Evolutionary conservation across 2,797 vertebrate genomes (phyloP), one percentile per base, ranked within the genome.

Genomic region (Acanthurus leucopareius): DNA sequence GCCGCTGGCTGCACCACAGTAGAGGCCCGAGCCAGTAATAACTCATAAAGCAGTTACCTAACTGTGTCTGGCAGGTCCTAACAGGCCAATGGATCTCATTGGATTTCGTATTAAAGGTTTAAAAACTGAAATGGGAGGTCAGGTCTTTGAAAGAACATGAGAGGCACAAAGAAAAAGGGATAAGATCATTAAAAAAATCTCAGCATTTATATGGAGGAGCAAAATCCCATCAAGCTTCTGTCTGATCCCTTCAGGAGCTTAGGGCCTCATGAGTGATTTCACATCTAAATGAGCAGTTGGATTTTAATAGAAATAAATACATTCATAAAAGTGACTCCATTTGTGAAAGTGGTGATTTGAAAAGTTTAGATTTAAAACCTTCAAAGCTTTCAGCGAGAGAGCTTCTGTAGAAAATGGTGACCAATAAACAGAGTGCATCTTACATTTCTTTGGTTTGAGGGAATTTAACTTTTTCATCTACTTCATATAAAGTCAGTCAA

Each of bases 21-120:
- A 60, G 73, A 79, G 69, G 59, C 59, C 47, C 48, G 57, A 68
- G 38, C 75, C 53, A 42, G 52, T 87, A 73, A 85, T 58, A 79
- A 76, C 48, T 85, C 80, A 81, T 5, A 42, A 60, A 49, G 74
- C 58, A 44, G 70, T 73, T 67, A 53, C 69, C 79, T 86, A 81
- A 87, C 58, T 84, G 86, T 32, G 78, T 75, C 79, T 77, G 86
- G 73, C 83, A 82, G 80, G 52, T 82, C 64, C 69, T 78, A 76
- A 77, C 48, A 76, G 75, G 28, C 67, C 59, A 10, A 69, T 5
- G 45, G 80, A 78, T 75, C 65, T 80, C 72, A 70, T 32, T 76
- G 80, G 69, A 78, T 82, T 86, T 79, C 66, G 66, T 76, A 77
- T 82, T 75, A 83, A 81, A 76, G 76, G 68, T 86, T 83, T 79